These are phyloP conservation scores for Mormyrops attenuatus DNA, from an alignment of 2,797 vertebrate genomes.

Conservation along the genomic window DNA sequence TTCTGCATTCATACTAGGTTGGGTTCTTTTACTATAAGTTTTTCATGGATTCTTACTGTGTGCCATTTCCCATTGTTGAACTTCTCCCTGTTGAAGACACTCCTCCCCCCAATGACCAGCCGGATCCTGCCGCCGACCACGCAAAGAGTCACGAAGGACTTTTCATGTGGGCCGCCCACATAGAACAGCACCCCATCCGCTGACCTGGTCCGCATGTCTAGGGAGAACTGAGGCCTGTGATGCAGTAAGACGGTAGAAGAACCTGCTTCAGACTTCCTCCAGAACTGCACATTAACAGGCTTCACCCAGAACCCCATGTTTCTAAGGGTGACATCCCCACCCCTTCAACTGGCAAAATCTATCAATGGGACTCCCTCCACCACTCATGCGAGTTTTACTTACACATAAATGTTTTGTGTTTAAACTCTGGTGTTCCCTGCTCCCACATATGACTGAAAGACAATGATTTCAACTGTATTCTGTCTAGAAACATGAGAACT, in stretches of 20 bases:
- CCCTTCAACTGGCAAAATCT: neutral
- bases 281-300: neutral
- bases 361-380: neutral
- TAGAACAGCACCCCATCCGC: conserved; percentile 77
- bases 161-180: conserved; percentile 55
- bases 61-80: conserved; percentile 88
- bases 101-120: conserved; percentile 66
- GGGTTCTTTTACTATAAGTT: neutral
- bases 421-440: neutral
- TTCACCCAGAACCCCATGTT: neutral
- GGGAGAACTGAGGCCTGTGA: conserved; percentile 73
- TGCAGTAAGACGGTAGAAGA: neutral
- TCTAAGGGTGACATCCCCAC: neutral
- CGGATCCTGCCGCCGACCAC: conserved; percentile 79
- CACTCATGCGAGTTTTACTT: neutral
- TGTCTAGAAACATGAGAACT: neutral
- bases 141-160: conserved; percentile 71
- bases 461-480: neutral
- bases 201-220: conserved; percentile 73
- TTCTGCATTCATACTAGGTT: neutral
- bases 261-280: neutral
- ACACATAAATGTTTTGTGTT: neutral
- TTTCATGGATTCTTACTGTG: conserved; percentile 61
- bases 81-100: conserved; percentile 77
- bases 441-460: neutral